Evolutionary conservation across 2,888 invertebrate species (phyloP), one percentile per base, ranked within the genome.

Genomic region (Troides helena): DNA sequence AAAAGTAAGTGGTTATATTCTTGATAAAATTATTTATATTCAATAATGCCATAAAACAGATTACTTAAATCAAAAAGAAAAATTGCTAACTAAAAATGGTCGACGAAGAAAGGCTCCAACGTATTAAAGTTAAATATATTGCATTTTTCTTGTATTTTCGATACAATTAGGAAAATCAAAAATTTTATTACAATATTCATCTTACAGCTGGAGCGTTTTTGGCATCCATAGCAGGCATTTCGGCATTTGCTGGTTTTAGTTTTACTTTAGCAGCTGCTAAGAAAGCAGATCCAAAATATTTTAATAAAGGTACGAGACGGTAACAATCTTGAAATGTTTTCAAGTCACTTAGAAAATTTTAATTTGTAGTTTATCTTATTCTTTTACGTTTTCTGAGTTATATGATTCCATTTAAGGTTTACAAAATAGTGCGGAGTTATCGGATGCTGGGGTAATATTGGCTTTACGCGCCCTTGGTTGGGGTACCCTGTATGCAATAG

Each of bases 401-500:
- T 53, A 17, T 64, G 58, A 8, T 57, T 65, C 43, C 2, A n/a
- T 71, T 68, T 56, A 71, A 93, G 93, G 95, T 63, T 83, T 96
- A 77, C 86, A 94, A 43, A 93, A 94, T 60, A 89, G 93, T 66
- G 86, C 92, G 67, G 94, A 95, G 78, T 82, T 96, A 71, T 93
- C 95, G 64, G 97, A 97, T 85, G 95, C 95, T 71, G 98, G 98
- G 21, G 95, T 95, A 5, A 92, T 94, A 6, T 89, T 98, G 70
- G 98, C 98, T 0, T 74, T 97, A 67, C 93, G 97, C 81, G 99
- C 99, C 0, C 91, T 99, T 0, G 96, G 96, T 10, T 96, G 97
- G 96, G 98, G 98, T 3, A 96, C 97, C 0, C 74, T 98, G 0
- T 98, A 97, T 87, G 97, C 98, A 0, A 89, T 98, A n/a, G 92